Conservation (phyloP, 2,113 vertebrate species). For the Nesospiza acunhae region DNA sequence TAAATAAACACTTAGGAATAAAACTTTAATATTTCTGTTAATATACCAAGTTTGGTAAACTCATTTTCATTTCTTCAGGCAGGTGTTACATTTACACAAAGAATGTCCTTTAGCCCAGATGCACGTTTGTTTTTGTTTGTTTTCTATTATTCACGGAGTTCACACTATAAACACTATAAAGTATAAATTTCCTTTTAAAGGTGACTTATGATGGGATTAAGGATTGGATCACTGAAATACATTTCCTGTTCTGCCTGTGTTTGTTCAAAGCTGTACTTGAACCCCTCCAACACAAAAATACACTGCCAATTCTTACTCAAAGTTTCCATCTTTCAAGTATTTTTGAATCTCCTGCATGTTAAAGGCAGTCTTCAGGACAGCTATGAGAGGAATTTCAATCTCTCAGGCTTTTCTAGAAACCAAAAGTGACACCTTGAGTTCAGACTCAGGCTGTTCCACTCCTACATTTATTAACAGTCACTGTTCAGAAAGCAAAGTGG, state of each 20-base stretch:
- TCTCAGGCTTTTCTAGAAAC: neutral
- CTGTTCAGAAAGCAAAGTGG: neutral
- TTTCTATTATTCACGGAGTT: neutral
- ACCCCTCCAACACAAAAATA: neutral
- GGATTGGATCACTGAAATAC: neutral
- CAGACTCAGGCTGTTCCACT: neutral
- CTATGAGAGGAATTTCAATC: neutral
- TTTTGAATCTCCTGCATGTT: neutral
- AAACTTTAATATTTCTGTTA: conserved; percentile 1
- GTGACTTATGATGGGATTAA: neutral
- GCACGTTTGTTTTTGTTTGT: neutral
- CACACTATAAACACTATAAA: neutral
- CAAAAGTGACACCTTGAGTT: neutral
- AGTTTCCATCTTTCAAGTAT: neutral
- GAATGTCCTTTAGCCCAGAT: neutral
- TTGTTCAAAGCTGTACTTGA: neutral
- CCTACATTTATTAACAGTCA: neutral
- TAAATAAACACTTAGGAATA: conserved; percentile 29
- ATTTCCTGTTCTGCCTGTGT: conserved; percentile 3
- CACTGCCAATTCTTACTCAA: neutral
- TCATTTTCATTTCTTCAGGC: neutral
- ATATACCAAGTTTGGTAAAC: neutral
- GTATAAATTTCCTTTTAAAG: conserved; percentile 3
- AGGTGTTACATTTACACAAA: conserved; percentile 52
- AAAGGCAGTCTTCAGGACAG: neutral